Percentiles rank a stretch among this genome's conserved stretches.
These are phyloP conservation scores for Clarias batrachus DNA, from an alignment of 2,113 vertebrate genomes.

Conservation along the genomic window DNA sequence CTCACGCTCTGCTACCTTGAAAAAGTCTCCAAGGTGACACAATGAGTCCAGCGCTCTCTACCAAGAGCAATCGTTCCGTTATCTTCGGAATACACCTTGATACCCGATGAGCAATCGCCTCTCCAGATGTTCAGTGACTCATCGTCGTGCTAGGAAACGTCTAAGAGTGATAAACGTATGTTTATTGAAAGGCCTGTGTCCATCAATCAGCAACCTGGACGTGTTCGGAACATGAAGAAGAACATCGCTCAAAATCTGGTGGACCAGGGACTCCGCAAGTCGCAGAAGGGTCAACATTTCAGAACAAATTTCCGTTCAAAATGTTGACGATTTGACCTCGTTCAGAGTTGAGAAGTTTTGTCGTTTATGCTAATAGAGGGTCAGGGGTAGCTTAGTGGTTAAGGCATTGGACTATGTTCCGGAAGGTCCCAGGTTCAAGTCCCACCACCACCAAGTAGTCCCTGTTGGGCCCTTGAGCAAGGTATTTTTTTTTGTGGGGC, in stretches of 20 bases:
- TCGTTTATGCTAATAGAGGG: not conserved
- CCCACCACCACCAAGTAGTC: too few relatives aligned
- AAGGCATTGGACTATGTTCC: too few relatives aligned
- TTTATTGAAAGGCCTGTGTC: not conserved
- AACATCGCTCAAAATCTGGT: not conserved
- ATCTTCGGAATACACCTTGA: not conserved
- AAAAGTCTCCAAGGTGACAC: not conserved
- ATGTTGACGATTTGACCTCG: not conserved
- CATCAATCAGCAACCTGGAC: not conserved
- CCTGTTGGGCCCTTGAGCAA: too few relatives aligned
- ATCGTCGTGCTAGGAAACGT: not conserved
- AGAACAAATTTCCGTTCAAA: not conserved
- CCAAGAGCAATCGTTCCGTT: not conserved
- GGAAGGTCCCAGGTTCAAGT: too few relatives aligned
- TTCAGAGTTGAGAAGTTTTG: not conserved
- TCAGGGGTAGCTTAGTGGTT: too few relatives aligned
- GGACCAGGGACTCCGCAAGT: not conserved
- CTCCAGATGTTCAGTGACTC: not conserved
- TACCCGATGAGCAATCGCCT: not conserved
- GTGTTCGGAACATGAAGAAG: not conserved
- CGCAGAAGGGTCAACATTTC: not conserved
- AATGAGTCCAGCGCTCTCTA: not conserved
- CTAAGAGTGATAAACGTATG: not conserved
- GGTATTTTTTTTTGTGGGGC: too few relatives aligned
- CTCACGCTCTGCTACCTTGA: not conserved